Percentiles rank a stretch among this genome's conserved stretches.
Conservation (phyloP, 2,113 vertebrate species). For the Phrynosoma platyrhinos region DNA sequence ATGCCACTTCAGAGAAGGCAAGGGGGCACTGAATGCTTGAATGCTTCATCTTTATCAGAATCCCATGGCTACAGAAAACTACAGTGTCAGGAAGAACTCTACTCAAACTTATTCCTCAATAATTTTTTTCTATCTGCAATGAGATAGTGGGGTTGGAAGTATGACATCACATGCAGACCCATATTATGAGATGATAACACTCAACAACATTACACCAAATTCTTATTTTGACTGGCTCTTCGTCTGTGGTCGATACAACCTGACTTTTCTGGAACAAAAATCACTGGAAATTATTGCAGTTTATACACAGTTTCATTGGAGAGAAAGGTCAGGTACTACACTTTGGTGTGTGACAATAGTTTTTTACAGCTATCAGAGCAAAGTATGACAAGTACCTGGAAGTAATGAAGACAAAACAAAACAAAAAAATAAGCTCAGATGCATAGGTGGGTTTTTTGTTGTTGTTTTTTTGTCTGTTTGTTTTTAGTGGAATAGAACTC, state of each 20-base stretch:
- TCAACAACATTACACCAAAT: neutral
- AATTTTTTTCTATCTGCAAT: neutral
- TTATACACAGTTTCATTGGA: neutral
- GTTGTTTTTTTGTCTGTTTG: no score
- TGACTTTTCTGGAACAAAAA: neutral
- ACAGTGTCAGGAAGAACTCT: neutral
- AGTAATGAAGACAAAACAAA: neutral
- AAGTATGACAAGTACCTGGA: slow-evolving; percentile 4
- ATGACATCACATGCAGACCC: neutral
- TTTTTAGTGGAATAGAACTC: neutral
- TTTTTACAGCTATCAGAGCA: neutral
- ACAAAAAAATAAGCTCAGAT: neutral
- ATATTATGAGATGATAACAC: neutral
- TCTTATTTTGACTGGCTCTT: neutral
- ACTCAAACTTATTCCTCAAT: neutral
- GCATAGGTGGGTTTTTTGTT: neutral
- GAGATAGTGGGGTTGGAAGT: neutral
- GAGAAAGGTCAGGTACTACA: neutral
- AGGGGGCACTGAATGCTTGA: no score
- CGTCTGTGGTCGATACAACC: neutral
- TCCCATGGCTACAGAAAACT: neutral
- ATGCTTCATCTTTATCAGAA: neutral
- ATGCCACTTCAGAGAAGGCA: neutral
- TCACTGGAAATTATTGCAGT: neutral
- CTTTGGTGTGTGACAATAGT: neutral